phyloP scores from a whole-genome alignment of 2,113 vertebrate species.

The Myotis yumanensis region DNA sequence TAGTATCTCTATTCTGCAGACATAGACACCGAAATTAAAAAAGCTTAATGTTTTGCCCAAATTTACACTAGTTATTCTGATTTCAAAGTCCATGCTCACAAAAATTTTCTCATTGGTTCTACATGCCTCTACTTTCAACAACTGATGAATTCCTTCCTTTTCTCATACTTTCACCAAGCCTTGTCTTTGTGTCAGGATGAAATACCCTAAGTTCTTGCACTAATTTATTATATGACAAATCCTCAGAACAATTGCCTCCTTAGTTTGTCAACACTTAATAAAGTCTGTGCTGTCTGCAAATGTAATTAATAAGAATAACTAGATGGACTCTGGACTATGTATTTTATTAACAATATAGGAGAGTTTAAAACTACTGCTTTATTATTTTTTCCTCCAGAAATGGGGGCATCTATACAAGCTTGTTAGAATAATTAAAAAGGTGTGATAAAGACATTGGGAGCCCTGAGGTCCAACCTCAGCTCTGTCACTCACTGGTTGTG shows the following conservation, averaged over 20 bases:
- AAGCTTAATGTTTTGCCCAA: neutral
- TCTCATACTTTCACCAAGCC: neutral
- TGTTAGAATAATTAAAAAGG: conserved; percentile 15
- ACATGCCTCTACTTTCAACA: neutral
- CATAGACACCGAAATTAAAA: neutral
- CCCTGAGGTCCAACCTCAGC: neutral
- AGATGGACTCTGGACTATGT: neutral
- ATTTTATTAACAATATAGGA: neutral
- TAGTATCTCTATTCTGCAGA: neutral
- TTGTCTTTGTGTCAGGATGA: neutral
- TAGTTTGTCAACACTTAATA: neutral
- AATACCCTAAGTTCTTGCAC: neutral
- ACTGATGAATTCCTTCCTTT: neutral
- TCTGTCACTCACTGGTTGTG: neutral
- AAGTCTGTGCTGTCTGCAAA: neutral
- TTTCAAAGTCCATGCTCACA: neutral
- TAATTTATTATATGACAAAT: neutral
- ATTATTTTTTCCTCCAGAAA: neutral
- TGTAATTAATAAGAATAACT: neutral
- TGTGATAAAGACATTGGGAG: neutral
- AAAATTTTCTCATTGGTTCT: neutral
- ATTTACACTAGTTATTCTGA: neutral
- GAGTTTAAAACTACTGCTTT: neutral
- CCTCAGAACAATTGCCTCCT: neutral
- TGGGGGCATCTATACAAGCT: rapidly evolving